Base-by-base conservation (phyloP, 2,888 invertebrate species). In the Neoitamus cyanurus region DNA sequence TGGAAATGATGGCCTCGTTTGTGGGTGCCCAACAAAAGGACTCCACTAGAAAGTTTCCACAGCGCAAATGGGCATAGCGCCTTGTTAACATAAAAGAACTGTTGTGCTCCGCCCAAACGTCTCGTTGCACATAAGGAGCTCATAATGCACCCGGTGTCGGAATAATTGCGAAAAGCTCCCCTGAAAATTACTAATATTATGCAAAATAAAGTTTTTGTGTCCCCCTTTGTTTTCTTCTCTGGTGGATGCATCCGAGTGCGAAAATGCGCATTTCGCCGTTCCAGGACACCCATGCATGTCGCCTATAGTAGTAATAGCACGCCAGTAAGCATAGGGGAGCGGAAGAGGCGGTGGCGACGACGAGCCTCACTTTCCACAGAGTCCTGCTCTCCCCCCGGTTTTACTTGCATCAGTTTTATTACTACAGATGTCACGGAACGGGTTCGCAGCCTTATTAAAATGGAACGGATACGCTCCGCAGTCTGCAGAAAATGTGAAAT, bases 401-500 rank as follows among this genome's bases (percentile, higher is more conserved):
- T 70, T 70, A 70, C 70, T 70, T 70, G 31, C 70, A 34, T 70
- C 34, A 30, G 30, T 70, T 70, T 70, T 70, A 70, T 70, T 70
- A 34, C 34, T 34, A 70, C 34, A 70, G 70, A 70, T 70, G 70
- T 34, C 70, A 70, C 30, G 70, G 25, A 30, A 13, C 34, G 70
- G 15, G n/a, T 70, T 70, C 34, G 30, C n/a, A 31, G 70, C 70
- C 34, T 70, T 70, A 70, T 70, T 70, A 70, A 70, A 70, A 70
- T 70, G 34, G 70, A 34, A 70, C 70, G 31, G 34, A 58, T 58
- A 70, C 70, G 70, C 34, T 34, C 5, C 70, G 34, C 31, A 31
- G 70, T 70, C 70, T 70, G 70, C 70, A 70, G 70, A 70, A 70
- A 70, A 70, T 70, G 70, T 70, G 70, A 70, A 70, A 70, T 70